A percentile compares a stretch with the other conserved stretches of the same genome.
Evolutionary conservation across 2,888 invertebrate genomes (phyloP).

Genomic region (Dione juno): DNA sequence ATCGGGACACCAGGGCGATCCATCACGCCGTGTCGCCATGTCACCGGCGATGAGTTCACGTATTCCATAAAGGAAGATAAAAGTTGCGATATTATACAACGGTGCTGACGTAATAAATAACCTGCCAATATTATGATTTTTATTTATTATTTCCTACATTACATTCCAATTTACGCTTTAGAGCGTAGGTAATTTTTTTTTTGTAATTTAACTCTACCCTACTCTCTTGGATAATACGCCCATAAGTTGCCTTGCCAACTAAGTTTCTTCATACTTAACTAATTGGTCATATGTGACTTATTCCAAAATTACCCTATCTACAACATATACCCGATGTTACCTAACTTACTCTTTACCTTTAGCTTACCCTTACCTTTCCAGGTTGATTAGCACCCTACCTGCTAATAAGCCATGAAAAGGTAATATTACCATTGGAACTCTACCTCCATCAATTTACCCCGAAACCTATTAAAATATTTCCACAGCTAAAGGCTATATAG

Average conservation of each 20-base stretch:
- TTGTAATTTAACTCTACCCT: too few species aligned
- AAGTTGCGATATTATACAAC: slow-evolving; percentile 11
- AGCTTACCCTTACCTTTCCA: background rate
- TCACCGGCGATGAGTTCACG: slow-evolving; percentile 16
- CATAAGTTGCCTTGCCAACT: too few species aligned
- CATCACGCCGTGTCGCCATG: slow-evolving; percentile 16
- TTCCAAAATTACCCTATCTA: too few species aligned
- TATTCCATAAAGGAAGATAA: slow-evolving; percentile 20
- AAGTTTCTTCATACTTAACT: too few species aligned
- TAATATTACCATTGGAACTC: background rate
- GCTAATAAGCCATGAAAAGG: background rate
- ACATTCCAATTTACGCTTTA: background rate
- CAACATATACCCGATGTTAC: too few species aligned
- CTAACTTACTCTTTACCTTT: too few species aligned
- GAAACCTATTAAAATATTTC: slow-evolving; percentile 23
- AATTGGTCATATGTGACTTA: too few species aligned
- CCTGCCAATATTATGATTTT: background rate
- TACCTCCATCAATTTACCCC: slow-evolving; percentile 4
- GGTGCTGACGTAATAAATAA: slow-evolving; percentile 10
- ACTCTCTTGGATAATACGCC: too few species aligned
- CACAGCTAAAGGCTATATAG: slow-evolving; percentile 7
- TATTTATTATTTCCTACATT: background rate
- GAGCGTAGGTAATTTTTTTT: too few species aligned
- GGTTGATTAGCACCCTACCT: background rate
- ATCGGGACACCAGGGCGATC: slow-evolving; percentile 21